Evolutionary conservation across 2,113 vertebrate species (phyloP).

Genomic region (Ceyx melanurus): DNA sequence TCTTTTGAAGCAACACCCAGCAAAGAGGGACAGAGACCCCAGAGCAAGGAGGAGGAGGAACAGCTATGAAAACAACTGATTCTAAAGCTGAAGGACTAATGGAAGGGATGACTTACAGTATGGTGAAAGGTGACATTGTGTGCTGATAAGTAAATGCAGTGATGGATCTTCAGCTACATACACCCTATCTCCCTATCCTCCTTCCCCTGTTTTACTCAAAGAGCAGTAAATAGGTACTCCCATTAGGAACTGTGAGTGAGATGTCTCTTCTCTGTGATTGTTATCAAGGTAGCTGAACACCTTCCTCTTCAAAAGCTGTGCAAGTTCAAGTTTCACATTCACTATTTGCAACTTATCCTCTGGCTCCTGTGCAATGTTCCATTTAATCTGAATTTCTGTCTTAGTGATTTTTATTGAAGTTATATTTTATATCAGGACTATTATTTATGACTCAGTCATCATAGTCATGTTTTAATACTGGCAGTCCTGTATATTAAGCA

Average conservation of each 20-base stretch:
- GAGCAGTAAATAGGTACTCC: not conserved
- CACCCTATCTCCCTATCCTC: not conserved
- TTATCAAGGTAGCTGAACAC: not conserved
- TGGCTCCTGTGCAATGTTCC: not conserved
- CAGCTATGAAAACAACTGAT: not conserved
- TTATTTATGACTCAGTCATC: not conserved
- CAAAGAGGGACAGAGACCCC: not conserved
- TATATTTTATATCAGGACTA: not conserved
- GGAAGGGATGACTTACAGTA: not conserved
- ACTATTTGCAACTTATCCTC: not conserved
- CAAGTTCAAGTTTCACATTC: not conserved
- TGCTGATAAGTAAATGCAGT: not conserved
- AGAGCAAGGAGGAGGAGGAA: not conserved
- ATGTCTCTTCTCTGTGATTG: not conserved
- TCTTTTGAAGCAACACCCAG: fast-evolving
- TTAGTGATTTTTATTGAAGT: not conserved
- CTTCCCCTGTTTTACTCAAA: not conserved
- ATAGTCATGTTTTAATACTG: not conserved
- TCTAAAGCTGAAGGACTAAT: not conserved
- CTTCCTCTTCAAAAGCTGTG: not conserved
- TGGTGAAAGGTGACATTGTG: fast-evolving
- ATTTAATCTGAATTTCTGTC: constrained; percentile 25
- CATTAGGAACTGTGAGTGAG: not conserved
- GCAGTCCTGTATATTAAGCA: not conserved
- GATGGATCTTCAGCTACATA: not conserved